Base-by-base conservation (phyloP, 1,140 invertebrate species). In the Branchinecta lynchi region DNA sequence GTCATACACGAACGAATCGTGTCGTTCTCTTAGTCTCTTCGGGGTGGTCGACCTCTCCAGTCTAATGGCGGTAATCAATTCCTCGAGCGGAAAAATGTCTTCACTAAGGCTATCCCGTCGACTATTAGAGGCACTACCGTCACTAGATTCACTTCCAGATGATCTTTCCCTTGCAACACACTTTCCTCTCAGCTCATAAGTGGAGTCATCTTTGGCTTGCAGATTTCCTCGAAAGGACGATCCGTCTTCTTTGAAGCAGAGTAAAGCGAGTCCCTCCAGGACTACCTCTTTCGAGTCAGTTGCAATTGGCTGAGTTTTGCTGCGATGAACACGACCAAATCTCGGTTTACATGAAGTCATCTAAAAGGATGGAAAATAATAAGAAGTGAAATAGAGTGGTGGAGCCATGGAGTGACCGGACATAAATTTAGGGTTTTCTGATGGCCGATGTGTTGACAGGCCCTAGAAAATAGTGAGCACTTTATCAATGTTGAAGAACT, bases 151-250 rank as follows among this genome's bases (percentile, higher is more conserved):
- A 51, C 46, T 51, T 9, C 9, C 9, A 51, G 9, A 9, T 9
- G 9, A 51, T 51, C 46, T 51, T 51, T 51, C 46, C n/a, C 9
- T 51, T 9, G 9, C 9, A 9, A 51, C 9, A n/a, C 46, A 51
- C n/a, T 51, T 51, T 51, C 46, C 46, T 9, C 9, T 51, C 9
- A 51, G 46, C n/a, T 51, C 46, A n/a, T 51, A 51, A 51, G 46
- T 9, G n/a, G 46, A 51, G n/a, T n/a, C 46, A n/a, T 51, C 46
- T 51, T 51, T 51, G 46, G 9, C 46, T 51, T 51, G 46, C n/a
- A 51, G n/a, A 51, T 51, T 51, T 51, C 46, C 46, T 51, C 46
- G 9, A 51, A 51, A 51, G n/a, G 46, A 51, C 46, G 46, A 51
- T 9, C 46, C 9, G n/a, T 51, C 46, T n/a, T 9, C 9, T 51